Evolutionary conservation across 2,113 vertebrate genomes (phyloP).

Genomic region (Dendrocopos noguchii): DNA sequence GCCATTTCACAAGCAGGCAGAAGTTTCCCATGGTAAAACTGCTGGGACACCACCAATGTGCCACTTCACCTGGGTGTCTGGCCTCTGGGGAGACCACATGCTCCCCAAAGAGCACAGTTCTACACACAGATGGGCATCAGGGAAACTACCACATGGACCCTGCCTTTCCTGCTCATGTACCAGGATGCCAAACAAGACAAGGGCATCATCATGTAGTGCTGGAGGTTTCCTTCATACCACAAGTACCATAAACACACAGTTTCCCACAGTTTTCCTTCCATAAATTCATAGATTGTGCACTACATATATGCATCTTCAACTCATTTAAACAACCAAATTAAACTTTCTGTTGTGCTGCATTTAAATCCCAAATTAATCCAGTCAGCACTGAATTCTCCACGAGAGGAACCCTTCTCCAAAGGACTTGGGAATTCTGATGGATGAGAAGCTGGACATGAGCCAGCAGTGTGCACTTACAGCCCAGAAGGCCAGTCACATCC

Average conservation of each 20-base stretch:
- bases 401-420: background rate
- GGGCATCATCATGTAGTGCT: background rate
- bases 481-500: no score
- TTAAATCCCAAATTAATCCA: background rate
- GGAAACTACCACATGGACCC: background rate
- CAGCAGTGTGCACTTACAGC: no score
- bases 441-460: no score
- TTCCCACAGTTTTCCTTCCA: fast-evolving
- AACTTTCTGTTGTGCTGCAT: background rate
- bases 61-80: background rate
- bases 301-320: background rate
- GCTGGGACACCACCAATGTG: fast-evolving
- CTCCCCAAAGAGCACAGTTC: background rate
- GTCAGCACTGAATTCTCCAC: background rate
- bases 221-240: background rate
- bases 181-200: fast-evolving
- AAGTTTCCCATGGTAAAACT: background rate
- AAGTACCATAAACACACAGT: background rate
- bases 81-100: background rate
- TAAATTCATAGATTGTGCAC: background rate
- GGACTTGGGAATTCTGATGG: no score
- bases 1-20: background rate
- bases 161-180: background rate
- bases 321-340: background rate
- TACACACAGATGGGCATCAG: background rate